Evolutionary conservation across 2,113 vertebrate genomes (phyloP).

Genomic region (Porphyrio hochstetteri): DNA sequence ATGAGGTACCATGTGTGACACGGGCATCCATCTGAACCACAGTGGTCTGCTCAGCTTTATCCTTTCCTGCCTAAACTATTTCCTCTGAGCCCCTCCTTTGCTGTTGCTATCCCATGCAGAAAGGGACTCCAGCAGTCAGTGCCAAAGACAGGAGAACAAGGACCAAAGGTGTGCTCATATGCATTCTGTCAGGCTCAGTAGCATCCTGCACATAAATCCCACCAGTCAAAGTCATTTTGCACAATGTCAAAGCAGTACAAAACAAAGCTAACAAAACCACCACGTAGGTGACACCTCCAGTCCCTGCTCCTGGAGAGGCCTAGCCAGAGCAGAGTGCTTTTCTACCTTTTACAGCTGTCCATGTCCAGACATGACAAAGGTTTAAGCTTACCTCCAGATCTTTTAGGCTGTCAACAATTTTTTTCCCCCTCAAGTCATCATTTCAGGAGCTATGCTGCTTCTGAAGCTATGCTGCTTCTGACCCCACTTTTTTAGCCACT

Average conservation of each 20-base stretch:
- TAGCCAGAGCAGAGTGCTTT: background rate
- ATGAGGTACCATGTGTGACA: background rate
- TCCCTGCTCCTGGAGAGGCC: background rate
- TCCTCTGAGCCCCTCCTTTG: background rate
- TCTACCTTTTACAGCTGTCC: background rate
- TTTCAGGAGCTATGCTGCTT: background rate
- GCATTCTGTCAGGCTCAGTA: background rate
- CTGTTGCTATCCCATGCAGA: background rate
- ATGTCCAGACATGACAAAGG: rapidly evolving
- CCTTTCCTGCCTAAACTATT: background rate
- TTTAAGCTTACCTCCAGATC: background rate
- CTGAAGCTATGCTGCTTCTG: background rate
- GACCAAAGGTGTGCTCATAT: background rate
- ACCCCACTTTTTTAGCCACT: background rate
- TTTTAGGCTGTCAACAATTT: background rate
- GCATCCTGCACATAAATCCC: background rate
- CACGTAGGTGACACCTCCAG: background rate
- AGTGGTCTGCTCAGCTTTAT: background rate
- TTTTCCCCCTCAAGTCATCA: background rate
- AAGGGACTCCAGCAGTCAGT: background rate
- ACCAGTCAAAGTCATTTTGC: background rate
- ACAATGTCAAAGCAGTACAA: background rate
- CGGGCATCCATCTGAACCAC: background rate
- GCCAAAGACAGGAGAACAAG: background rate
- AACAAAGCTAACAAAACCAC: background rate